Base-by-base conservation (phyloP, 53 echinoderm and acorn worm genomes). In the Patiria pectinifera region DNA sequence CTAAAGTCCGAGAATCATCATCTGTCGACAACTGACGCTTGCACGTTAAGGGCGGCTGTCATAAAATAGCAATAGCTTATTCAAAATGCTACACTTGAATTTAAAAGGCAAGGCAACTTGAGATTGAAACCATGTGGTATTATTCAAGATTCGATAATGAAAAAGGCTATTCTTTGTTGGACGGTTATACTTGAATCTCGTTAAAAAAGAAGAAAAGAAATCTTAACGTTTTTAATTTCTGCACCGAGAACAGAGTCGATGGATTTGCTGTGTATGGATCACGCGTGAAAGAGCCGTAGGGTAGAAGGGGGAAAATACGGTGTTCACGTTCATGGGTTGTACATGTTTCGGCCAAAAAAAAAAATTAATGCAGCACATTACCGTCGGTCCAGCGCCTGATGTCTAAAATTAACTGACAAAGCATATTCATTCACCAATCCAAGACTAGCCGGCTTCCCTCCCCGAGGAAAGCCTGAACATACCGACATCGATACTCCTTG, bases 261-360 rank as follows among this genome's bases (percentile, higher is more conserved):
- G 24, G 18, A n/a, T n/a, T 66, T 66, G 66, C 66, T 18, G 12
- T 66, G 19, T 66, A 53, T 43, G 61, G 48, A 88, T 60, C 88
- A 62, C 76, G 79, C 61, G 79, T 88, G 80, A 90, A 90, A 90
- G 24, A 90, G 90, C 90, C 90, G 90, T 90, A 90, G 90, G 90
- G 80, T 81, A 18, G 19, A 45, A 63, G 48, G 62, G 62, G 86
- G 21, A 21, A 1, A 53, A 5, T 53, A 8, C 53, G 8, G 53
- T 8, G 53, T 53, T 3, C 83, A 21, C 59, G 46, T 15, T 23
- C 76, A 24, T 78, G 79, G 47, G 79, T 78, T 78, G 79, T 45
- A 46, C 15, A 9, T 53, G 53, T 53, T 6, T 53, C 1, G 79
- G 79, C 79, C 79, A 45, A 2, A 11, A 5, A 43, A 45, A 7